Conservation (phyloP, 30 jellyfish, hydroid and myxozoan species). For the Sanderia malayensis region DNA sequence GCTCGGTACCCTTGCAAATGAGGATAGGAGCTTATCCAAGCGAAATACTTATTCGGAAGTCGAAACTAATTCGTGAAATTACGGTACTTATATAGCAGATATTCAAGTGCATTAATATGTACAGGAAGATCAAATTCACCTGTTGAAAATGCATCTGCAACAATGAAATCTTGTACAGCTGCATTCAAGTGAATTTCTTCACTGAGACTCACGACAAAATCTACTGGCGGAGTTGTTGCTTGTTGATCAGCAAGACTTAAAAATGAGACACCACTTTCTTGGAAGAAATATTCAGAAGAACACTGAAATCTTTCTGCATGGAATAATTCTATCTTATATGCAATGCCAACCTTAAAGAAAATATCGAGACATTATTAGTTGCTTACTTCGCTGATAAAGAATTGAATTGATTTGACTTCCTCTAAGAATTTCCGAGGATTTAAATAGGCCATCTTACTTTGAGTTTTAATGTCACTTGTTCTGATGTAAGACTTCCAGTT, state of each 20-base stretch:
- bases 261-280: conserved; percentile 68
- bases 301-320: conserved; percentile 89
- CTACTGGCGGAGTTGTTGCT: conserved; percentile 56
- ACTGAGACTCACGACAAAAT: conserved; percentile 38
- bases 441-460: too few relatives aligned
- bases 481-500: conserved; percentile 47
- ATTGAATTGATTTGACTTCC: too few relatives aligned
- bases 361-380: too few relatives aligned
- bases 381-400: too few relatives aligned
- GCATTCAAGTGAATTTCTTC: conserved; percentile 57
- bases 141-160: conserved; percentile 62
- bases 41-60: too few relatives aligned
- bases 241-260: conserved; percentile 40
- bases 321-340: conserved; percentile 65
- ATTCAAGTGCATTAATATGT: too few relatives aligned
- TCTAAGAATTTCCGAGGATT: too few relatives aligned
- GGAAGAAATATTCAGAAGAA: conserved; percentile 60
- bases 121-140: too few relatives aligned
- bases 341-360: conserved; percentile 48
- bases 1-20: too few relatives aligned
- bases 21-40: too few relatives aligned
- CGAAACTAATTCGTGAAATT: too few relatives aligned
- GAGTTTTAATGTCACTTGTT: conserved; percentile 54
- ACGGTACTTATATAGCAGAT: too few relatives aligned
- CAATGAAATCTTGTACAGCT: conserved; percentile 51